A percentile compares a stretch with the other conserved stretches of the same genome.
phyloP scores from a whole-genome alignment of 1,140 invertebrate genomes.

The Cotesia chilonis region DNA sequence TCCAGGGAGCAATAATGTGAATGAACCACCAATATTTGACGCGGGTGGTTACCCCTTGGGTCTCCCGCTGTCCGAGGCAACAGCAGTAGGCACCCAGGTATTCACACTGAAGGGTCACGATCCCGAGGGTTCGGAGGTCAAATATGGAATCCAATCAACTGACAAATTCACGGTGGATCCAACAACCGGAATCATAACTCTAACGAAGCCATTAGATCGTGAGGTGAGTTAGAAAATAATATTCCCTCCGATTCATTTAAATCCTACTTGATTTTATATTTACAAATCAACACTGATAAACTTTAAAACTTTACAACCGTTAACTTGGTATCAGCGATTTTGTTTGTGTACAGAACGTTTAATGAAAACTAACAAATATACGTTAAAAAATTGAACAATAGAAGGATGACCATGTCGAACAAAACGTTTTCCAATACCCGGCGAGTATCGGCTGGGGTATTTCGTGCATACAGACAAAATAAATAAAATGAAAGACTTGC shows the following conservation, averaged over 20 bases:
- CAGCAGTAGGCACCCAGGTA: slow-evolving; percentile 77
- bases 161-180: slow-evolving; percentile 81
- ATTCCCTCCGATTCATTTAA: neutral
- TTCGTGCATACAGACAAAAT: too few species aligned
- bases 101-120: slow-evolving; percentile 81
- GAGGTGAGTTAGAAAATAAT: slow-evolving; percentile 71
- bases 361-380: too few species aligned
- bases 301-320: neutral
- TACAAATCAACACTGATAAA: too few species aligned
- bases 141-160: slow-evolving; percentile 81
- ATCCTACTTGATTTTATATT: too few species aligned
- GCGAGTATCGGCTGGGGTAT: too few species aligned
- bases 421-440: too few species aligned
- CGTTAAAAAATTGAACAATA: too few species aligned
- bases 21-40: slow-evolving; percentile 62
- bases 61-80: slow-evolving; percentile 78
- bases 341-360: too few species aligned
- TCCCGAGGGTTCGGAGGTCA: slow-evolving; percentile 77
- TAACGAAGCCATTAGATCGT: slow-evolving; percentile 81
- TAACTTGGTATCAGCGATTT: neutral
- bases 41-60: slow-evolving; percentile 55
- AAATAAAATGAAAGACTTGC: too few species aligned
- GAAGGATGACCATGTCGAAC: too few species aligned
- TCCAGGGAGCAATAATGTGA: slow-evolving; percentile 62
- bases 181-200: slow-evolving; percentile 78